Evolutionary conservation across 2,113 vertebrate species (phyloP).

Genomic region (Pachyramphus minor): DNA sequence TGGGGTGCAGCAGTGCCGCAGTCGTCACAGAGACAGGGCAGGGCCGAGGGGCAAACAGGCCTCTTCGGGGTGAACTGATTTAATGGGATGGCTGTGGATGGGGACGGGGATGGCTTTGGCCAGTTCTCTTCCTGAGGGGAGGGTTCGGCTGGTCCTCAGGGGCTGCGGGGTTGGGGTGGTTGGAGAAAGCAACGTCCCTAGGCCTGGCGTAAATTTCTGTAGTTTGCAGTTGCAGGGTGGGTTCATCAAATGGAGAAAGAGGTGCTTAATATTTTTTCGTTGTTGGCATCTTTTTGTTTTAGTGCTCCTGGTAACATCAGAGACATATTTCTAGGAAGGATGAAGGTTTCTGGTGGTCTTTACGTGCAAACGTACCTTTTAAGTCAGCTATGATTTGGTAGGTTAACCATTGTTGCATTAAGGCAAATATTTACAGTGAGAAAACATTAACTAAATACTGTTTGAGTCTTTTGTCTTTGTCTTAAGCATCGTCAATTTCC

Average conservation of each 20-base stretch:
- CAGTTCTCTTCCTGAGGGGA: neutral
- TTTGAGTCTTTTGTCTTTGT: neutral
- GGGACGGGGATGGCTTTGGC: neutral
- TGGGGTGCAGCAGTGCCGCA: neutral
- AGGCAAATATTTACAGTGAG: neutral
- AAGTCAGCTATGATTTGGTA: neutral
- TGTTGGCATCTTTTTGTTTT: neutral
- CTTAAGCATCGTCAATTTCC: neutral
- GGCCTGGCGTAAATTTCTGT: neutral
- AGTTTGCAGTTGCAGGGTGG: rapidly evolving
- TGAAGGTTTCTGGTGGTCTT: neutral
- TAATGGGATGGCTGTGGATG: neutral
- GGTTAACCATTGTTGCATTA: neutral
- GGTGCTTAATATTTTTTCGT: neutral
- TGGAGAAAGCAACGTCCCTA: neutral
- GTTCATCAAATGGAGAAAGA: too few species aligned
- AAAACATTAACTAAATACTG: neutral
- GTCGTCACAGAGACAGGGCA: neutral
- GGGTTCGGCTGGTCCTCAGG: neutral
- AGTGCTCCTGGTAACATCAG: neutral
- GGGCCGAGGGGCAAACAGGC: neutral
- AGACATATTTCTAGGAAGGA: neutral
- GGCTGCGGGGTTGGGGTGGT: neutral
- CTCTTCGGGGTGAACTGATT: neutral
- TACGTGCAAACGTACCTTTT: rapidly evolving